Conservation (phyloP, 2,113 vertebrate species). For the Pseudolaguvia tuberculata region DNA sequence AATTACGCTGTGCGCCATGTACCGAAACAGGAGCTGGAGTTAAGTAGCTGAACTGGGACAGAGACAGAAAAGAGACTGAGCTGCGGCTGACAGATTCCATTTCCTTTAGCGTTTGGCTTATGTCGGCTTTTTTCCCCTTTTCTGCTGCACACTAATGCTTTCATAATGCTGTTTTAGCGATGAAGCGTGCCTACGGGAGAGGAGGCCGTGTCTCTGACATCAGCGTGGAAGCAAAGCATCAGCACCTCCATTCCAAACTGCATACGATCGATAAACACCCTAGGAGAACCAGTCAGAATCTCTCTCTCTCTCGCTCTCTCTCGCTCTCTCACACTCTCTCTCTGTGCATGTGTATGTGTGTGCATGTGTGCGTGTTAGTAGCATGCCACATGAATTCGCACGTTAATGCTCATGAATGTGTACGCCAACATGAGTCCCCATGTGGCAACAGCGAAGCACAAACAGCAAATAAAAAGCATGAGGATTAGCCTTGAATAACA, state of each 20-base stretch:
- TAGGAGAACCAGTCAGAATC: conserved; percentile 37
- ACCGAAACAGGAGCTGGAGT: conserved; percentile 61
- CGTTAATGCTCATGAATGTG: conserved; percentile 16
- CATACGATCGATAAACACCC: conserved; percentile 61
- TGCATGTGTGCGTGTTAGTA: not conserved
- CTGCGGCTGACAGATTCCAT: conserved; percentile 61
- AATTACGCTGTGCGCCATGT: conserved; percentile 61
- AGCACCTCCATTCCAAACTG: conserved; percentile 65
- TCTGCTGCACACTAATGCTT: conserved; percentile 60
- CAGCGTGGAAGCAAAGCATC: conserved; percentile 64
- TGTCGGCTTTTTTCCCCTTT: conserved; percentile 47
- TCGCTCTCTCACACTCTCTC: too few relatives aligned
- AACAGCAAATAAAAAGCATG: conserved; percentile 23
- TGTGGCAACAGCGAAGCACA: conserved; percentile 27
- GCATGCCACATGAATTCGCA: not conserved
- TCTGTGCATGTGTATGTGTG: not conserved
- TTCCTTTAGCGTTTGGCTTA: conserved; percentile 63
- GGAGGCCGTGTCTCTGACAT: conserved; percentile 7
- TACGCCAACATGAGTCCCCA: conserved; percentile 4
- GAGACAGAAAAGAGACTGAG: conserved; percentile 47
- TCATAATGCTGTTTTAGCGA: conserved; percentile 44
- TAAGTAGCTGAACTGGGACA: conserved; percentile 63
- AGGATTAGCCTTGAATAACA: conserved; percentile 34
- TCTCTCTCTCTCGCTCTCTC: too few relatives aligned
- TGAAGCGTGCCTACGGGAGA: conserved; percentile 25